Base-by-base conservation (phyloP, 1,140 invertebrate genomes). In the Drosophila busckii region DNA sequence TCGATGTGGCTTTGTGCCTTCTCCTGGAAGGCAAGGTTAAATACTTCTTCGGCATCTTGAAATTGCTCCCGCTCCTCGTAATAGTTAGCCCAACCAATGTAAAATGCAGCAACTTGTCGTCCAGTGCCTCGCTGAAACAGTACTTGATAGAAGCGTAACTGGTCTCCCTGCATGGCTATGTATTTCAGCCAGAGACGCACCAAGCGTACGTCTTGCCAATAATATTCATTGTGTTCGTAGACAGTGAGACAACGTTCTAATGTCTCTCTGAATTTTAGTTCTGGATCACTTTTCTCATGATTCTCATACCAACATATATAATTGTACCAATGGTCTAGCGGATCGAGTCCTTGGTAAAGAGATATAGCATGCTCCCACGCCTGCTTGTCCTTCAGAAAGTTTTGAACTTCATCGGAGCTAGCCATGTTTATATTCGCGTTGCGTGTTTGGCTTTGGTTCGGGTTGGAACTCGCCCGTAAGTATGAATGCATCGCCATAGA, bases 251-350 rank as follows among this genome's bases (percentile, higher is more conserved):
- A 97, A 40, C 94, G 91, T 82, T 96, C 93, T 5, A 97, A 88
- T 17, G 96, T 88, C 62, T 91, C 91, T 20, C 90, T 89, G 59
- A 95, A 90, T 53, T 95, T 93, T 12, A 92, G 92, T 78, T 96
- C 94, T 65, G 93, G 92, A 16, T 95, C 95, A 88, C 93, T 93
- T 86, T 94, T 95, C 6, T 94, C 94, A 88, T 93, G 94, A 80
- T 97, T 95, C 84, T 97, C 96, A 23, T 95, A 91, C 96, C 96
- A 97, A 25, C 92, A 91, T 32, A 96, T 95, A 82, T 97, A 97
- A 60, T 94, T 92, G 80, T 94, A 95, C 93, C 95, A 96, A 55
- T 93, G 92, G 78, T 95, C 93, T 38, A 97, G 87, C 3, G 95
- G 95, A 89, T 97, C 96, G 59, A 93, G 90, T 7, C 96, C 96